Evolutionary conservation across 2,797 vertebrate genomes (phyloP), one percentile per base, ranked within the genome.

Genomic region (Syndactyla subalaris): DNA sequence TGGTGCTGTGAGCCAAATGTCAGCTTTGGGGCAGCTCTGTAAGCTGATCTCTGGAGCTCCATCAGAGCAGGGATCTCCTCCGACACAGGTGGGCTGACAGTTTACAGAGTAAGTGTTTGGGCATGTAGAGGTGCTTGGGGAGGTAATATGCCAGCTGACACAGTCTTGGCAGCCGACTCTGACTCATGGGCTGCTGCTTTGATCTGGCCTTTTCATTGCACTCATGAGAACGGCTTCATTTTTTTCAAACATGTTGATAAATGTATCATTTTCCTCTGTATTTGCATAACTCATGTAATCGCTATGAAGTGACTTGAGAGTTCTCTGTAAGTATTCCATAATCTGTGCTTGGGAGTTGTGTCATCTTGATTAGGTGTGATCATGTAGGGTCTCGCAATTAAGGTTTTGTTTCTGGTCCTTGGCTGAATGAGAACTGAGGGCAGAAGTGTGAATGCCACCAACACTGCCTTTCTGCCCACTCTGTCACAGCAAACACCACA

Each of bases 361-460:
- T 93, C 94, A 89, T 78, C 89, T 70, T 95, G 91, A 96, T 96
- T 93, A 96, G 89, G 95, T 95, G 95, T 19, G 91, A 95, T 65
- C 0, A 0, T 21, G 22, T 21, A 84, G 43, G 66, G 61, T 62
- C 83, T 55, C 52, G 85, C 0, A 49, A 81, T 81, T 62, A 89
- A 80, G 61, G 72, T 68, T 89, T 92, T 93, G 66, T 93, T 94
- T 79, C 91, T 86, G 36, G 66, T 82, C 32, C 77, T 84, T 54
- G 59, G 70, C 73, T 70, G 73, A 88, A 92, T 34, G 73, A 81
- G 87, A 66, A 55, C 4, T 36, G 62, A 91, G 75, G 54, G 70
- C 70, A 91, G 68, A 80, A 72, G 32, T 0, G 2, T 22, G 12
- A 70, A 13, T 63, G 55, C 58, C 62, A 66, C 61, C 45, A 89